phyloP scores from a whole-genome alignment of 1,140 invertebrate genomes.

The Oncopodura yosiiana region DNA sequence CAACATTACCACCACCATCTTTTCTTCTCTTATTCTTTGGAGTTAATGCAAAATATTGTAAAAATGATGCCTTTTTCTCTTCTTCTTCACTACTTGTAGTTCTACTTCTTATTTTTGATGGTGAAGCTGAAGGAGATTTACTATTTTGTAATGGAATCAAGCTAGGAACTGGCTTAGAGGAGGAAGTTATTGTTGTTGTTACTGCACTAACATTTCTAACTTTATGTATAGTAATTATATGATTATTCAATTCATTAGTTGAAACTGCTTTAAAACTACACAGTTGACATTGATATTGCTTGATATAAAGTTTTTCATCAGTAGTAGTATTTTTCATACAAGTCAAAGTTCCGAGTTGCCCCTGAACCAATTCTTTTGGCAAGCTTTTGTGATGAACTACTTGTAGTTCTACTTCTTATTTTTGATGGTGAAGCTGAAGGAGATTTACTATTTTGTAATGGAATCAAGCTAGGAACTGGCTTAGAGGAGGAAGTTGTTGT shows the following conservation, averaged over 20 bases:
- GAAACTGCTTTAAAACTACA: slow-evolving; percentile 48
- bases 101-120: background rate
- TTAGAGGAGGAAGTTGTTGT: background rate
- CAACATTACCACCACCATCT: background rate
- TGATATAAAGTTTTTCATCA: slow-evolving; percentile 43
- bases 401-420: slow-evolving; percentile 17
- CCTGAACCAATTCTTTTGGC: slow-evolving; percentile 10
- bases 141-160: background rate
- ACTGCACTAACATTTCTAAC: background rate
- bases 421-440: slow-evolving; percentile 7
- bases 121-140: background rate
- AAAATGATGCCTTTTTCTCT: background rate
- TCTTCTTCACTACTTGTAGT: background rate
- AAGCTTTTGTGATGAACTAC: slow-evolving; percentile 29
- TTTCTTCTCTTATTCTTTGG: background rate
- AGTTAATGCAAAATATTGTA: background rate
- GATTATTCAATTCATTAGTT: slow-evolving; percentile 47
- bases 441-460: background rate
- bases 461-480: background rate
- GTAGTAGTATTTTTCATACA: slow-evolving; percentile 44
- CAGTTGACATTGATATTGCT: slow-evolving; percentile 43
- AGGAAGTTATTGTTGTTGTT: slow-evolving; percentile 3
- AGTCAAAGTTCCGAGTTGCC: slow-evolving; percentile 43
- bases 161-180: background rate
- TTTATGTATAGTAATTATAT: slow-evolving; percentile 42